A percentile compares a stretch with the other conserved stretches of the same genome.
Evolutionary conservation across 2,113 vertebrate genomes (phyloP).

Genomic region (Parus major): DNA sequence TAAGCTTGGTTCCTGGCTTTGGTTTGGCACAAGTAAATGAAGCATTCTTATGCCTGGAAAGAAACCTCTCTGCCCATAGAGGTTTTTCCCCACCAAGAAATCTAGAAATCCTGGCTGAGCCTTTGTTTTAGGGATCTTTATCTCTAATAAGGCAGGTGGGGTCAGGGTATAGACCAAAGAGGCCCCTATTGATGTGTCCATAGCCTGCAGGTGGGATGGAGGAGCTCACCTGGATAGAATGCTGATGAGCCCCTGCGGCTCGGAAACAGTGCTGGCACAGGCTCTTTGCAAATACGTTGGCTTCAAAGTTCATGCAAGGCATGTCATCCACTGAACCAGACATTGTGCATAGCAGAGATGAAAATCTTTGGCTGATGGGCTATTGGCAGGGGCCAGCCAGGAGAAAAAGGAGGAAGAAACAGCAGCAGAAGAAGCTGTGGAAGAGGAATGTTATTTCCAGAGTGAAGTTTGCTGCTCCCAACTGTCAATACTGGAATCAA

Average conservation of each 20-base stretch:
- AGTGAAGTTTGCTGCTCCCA: not conserved
- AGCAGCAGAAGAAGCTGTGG: slow-evolving; percentile 18
- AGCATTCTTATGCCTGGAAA: not conserved
- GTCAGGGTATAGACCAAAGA: not conserved
- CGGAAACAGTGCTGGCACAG: slow-evolving; percentile 84
- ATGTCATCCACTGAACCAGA: slow-evolving; percentile 59
- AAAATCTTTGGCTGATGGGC: not conserved
- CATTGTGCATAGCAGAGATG: slow-evolving; percentile 70
- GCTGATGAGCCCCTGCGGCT: slow-evolving; percentile 73
- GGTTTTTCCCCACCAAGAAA: not conserved
- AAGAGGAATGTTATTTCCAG: slow-evolving; percentile 4
- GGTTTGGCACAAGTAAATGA: not conserved
- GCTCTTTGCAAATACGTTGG: slow-evolving; percentile 83
- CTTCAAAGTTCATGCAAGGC: slow-evolving; percentile 80
- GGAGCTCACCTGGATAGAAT: slow-evolving; percentile 65
- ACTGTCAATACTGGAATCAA: not conserved
- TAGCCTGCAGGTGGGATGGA: not conserved
- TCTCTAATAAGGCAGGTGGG: not conserved
- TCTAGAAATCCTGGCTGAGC: not conserved
- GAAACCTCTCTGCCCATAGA: not conserved
- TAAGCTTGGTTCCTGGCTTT: not conserved
- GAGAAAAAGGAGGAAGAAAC: not conserved
- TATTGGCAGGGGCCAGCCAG: not conserved
- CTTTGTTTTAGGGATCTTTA: not conserved
- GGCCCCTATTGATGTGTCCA: not conserved